phyloP scores from a whole-genome alignment of 2,113 vertebrate genomes.

The Pachypanchax playfairii region DNA sequence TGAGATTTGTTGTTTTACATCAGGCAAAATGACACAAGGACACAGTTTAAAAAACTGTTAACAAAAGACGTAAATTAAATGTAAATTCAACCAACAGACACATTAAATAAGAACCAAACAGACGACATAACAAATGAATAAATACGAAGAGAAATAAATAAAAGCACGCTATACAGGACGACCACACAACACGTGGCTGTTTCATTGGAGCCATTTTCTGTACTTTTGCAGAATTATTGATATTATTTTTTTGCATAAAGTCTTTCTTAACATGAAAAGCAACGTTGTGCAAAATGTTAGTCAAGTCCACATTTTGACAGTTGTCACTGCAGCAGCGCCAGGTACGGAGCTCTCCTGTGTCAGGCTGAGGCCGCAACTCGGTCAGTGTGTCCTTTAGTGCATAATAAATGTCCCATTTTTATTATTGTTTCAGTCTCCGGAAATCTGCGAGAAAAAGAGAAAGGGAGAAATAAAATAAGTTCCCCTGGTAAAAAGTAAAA shows the following conservation, averaged over 20 bases:
- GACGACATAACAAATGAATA: conserved; percentile 58
- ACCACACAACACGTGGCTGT: conserved; percentile 80
- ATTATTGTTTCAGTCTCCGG: conserved; percentile 22
- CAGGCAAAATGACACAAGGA: conserved; percentile 63
- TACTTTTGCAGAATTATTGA: conserved; percentile 64
- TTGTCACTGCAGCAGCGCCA: conserved; percentile 56
- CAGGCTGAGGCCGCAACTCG: conserved; percentile 41
- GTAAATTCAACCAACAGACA: conserved; percentile 50
- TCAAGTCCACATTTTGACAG: conserved; percentile 75
- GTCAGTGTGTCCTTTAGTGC: conserved; percentile 75
- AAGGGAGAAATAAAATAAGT: conserved; percentile 11
- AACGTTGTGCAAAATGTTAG: conserved; percentile 83
- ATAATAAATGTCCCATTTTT: conserved; percentile 72
- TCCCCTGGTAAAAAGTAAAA: neutral
- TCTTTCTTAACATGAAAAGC: conserved; percentile 75
- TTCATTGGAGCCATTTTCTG: conserved; percentile 53
- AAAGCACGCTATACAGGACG: conserved; percentile 76
- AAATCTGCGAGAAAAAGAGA: conserved; percentile 38
- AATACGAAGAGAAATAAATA: conserved; percentile 73
- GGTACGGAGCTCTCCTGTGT: conserved; percentile 51
- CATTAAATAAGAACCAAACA: conserved; percentile 59
- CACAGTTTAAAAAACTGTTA: conserved; percentile 48
- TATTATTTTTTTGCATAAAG: conserved; percentile 79
- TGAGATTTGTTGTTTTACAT: conserved; percentile 57
- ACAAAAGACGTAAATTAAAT: conserved; percentile 55